Base-by-base conservation (phyloP, 2,113 vertebrate species). In the Salvator merianae region DNA sequence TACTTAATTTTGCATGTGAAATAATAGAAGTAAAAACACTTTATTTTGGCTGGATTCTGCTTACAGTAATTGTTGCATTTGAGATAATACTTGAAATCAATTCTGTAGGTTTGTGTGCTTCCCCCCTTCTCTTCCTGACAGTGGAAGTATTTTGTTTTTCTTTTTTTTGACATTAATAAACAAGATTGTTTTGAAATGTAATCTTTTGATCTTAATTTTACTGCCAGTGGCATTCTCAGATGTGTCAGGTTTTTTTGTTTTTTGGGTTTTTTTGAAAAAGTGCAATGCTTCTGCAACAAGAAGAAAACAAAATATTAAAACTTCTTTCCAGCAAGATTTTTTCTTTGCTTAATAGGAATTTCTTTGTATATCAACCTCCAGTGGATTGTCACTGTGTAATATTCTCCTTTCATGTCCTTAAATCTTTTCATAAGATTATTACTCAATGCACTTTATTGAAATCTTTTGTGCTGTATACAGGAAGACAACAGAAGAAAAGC, bases 401-500 rank as follows among this genome's bases (percentile, higher is more conserved):
- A 72, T 91, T 93, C 77, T 34, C 83, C 43, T 93, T 92, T 88
- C 14, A 68, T 82, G 81, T 77, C 72, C 63, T 91, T 82, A 87
- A 79, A 8, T 24, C 43, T 86, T 82, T 72, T 78, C 90, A 43
- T 55, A 84, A 50, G 63, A 88, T 92, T 93, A 91, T 86, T 92
- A 77, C 63, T 92, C 88, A 89, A 68, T 77, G 65, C 8, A 8
- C 87, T 87, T 92, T 86, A 84, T 47, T 84, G 87, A 88, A 84
- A 75, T 79, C 89, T 69, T 91, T 69, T 92, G 88, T 90, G 79
- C 89, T 68, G 2, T 26, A 18, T 22, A 80, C 90, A 90, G 83
- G 85, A 79, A 90, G 81, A 88, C 28, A 81, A 90, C 63, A 87
- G 72, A 86, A 91, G 43, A n/a, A 66, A 90, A 91, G 53, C 74